These are phyloP conservation scores for Artibeus jamaicensis DNA, from an alignment of 2,797 vertebrate genomes.

Conservation along the genomic window DNA sequence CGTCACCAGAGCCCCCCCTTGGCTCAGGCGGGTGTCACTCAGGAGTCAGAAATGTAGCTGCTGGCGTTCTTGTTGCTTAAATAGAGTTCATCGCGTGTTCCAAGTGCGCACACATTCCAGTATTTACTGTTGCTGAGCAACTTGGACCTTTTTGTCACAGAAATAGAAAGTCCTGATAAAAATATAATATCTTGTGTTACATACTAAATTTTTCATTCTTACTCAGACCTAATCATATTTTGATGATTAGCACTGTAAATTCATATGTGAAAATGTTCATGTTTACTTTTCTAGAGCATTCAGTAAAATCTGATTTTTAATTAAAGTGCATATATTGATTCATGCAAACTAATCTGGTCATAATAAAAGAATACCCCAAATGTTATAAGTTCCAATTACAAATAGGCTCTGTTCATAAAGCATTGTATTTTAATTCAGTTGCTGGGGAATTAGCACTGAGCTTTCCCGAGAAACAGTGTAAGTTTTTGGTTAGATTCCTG, in stretches of 20 bases:
- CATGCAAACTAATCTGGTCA: background rate
- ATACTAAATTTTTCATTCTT: background rate
- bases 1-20: background rate
- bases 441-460: background rate
- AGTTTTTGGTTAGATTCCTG: background rate
- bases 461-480: background rate
- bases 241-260: background rate
- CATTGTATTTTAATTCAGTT: background rate
- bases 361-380: background rate
- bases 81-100: background rate
- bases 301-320: background rate
- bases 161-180: background rate
- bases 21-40: background rate
- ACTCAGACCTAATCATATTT: background rate
- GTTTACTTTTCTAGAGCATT: background rate
- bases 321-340: background rate
- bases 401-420: background rate
- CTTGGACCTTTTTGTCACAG: background rate
- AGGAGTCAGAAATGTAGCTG: background rate
- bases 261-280: background rate
- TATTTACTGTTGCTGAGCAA: background rate
- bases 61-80: background rate
- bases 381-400: background rate
- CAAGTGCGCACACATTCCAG: rapidly evolving
- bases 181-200: background rate